phyloP scores from a whole-genome alignment of 2,113 vertebrate genomes.

The Notarius lentiginosus region DNA sequence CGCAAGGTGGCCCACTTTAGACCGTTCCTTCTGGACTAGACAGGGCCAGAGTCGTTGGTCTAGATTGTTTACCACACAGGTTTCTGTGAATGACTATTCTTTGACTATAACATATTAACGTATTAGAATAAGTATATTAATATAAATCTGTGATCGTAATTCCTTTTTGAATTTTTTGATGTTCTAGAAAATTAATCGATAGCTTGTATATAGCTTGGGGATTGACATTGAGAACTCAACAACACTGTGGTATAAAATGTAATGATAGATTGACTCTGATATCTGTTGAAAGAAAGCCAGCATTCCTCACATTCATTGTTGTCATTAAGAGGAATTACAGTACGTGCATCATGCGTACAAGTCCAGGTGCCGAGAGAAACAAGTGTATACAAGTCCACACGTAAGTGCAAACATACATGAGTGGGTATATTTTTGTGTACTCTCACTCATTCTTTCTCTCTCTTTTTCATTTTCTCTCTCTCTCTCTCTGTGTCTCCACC shows the following conservation, averaged over 20 bases:
- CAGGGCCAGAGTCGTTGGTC: too few relatives aligned
- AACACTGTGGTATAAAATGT: not conserved
- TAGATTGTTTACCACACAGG: not conserved
- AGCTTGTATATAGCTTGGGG: too few relatives aligned
- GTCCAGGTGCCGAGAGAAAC: slow-evolving; percentile 21
- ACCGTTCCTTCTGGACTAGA: too few relatives aligned
- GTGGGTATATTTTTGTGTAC: slow-evolving; percentile 48
- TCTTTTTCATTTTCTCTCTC: slow-evolving; percentile 18
- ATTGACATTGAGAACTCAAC: not conserved
- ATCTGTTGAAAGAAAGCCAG: slow-evolving; percentile 18
- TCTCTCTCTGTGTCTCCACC: slow-evolving; percentile 34
- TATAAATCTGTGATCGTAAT: not conserved
- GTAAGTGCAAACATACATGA: slow-evolving; percentile 47
- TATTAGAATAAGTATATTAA: not conserved
- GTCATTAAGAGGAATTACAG: slow-evolving; percentile 22
- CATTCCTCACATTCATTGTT: not conserved
- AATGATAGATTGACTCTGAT: not conserved
- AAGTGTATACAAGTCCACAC: slow-evolving; percentile 42
- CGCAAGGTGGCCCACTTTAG: too few relatives aligned
- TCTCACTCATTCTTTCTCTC: slow-evolving; percentile 32
- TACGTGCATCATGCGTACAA: slow-evolving; percentile 46
- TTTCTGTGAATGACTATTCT: not conserved
- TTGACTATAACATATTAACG: not conserved
- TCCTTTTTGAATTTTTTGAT: not conserved
- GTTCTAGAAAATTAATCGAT: not conserved